Evolutionary conservation across 2,797 vertebrate genomes (phyloP), one percentile per base, ranked within the genome.

Genomic region (Acrossocheilus wenchowensis): DNA sequence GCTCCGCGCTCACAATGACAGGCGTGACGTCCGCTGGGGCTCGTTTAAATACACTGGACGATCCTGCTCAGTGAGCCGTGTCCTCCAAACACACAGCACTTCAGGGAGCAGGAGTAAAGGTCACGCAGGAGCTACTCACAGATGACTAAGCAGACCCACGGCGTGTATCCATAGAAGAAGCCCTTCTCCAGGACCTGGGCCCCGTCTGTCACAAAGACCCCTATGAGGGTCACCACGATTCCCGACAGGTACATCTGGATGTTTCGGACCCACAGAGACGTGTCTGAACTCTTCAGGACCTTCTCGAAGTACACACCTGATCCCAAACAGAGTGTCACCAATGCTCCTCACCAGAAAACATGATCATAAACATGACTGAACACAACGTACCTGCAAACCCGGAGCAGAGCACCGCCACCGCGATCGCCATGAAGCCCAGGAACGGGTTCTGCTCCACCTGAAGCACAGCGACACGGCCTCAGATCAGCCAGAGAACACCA

Each of bases 241-340:
- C 98, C 98, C 0, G 98, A 99, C 30, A 99, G 93, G 91, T 99
- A 99, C 97, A 99, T 97, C 94, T 99, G 98, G 93, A 99, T 99
- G 90, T 99, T 99, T 92, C 98, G 96, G 92, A 99, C 97, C 98
- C 98, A 99, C 89, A 99, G 95, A 79, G 98, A 99, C 17, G 98
- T 99, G 87, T 99, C 97, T 0, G 98, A 98, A 92, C 98, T 99
- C 93, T 99, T 99, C 88, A 99, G 89, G 50, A 99, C 98, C 92
- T 98, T 99, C 95, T 99, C 98, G 94, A 99, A 99, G 92, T 99
- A 99, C 43, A 99, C 98, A 74, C 98, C 98, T 99, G 89, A 52
- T 85, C 34, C 89, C 92, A 39, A 92, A 21, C 78, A 60, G 64
- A 45, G 10, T 36, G n/a, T 64, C 79, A 54, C 23, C 8, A 9